Evolutionary conservation across 1,140 invertebrate genomes (phyloP).

Genomic region (Drosophila nannoptera): DNA sequence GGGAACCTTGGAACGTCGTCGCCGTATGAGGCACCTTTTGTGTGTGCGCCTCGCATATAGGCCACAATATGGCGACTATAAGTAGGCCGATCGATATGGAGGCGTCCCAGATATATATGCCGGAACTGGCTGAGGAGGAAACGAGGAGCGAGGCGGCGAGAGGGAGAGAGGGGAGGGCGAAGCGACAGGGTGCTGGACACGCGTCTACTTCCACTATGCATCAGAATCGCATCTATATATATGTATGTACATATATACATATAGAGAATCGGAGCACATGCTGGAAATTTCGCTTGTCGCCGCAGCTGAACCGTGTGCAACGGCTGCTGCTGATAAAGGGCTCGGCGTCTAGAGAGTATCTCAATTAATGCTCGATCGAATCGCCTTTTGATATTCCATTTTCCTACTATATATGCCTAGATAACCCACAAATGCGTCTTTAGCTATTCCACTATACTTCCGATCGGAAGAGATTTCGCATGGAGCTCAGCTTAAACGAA

Average conservation of each 20-base stretch:
- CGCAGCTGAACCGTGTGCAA: conserved; percentile 18
- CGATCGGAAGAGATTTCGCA: too few relatives aligned
- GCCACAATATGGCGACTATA: conserved; percentile 45
- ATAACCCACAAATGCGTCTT: background rate
- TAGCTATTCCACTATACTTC: background rate
- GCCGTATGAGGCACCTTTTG: conserved; percentile 22
- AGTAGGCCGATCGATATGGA: conserved; percentile 42
- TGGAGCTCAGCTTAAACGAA: too few relatives aligned
- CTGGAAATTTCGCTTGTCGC: conserved; percentile 6
- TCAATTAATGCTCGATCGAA: background rate
- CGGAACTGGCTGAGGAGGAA: conserved; percentile 9
- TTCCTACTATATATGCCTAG: background rate
- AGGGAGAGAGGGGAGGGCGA: background rate
- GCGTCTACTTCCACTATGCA: too few relatives aligned
- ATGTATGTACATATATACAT: conserved; percentile 4
- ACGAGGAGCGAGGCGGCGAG: background rate
- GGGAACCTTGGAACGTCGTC: conserved; percentile 47
- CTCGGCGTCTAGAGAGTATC: background rate
- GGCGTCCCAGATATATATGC: conserved; percentile 15
- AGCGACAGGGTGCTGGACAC: conserved; percentile 6
- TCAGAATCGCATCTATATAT: background rate
- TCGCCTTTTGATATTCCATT: background rate
- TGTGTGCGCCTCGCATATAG: conserved; percentile 34
- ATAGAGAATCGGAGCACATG: background rate
- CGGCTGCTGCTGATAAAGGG: conserved; percentile 13